Evolutionary conservation across 2,888 invertebrate genomes (phyloP).

Genomic region (Siphonodentalium dalli): DNA sequence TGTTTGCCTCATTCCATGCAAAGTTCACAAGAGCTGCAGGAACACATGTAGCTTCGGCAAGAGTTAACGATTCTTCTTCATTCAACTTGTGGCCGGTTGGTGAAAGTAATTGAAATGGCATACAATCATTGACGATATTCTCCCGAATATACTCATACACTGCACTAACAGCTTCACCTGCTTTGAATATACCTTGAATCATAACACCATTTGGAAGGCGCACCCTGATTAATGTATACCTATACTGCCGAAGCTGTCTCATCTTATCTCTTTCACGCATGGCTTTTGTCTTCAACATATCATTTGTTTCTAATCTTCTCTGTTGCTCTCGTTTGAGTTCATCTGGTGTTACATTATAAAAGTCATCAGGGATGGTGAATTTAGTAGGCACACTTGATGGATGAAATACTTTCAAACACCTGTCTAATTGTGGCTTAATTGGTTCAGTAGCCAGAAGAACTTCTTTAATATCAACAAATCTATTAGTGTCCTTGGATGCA

Average conservation of each 20-base stretch:
- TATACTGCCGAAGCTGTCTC: slow-evolving; percentile 75
- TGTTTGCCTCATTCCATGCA: slow-evolving; percentile 70
- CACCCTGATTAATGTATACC: slow-evolving; percentile 82
- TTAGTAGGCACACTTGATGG: slow-evolving; percentile 35
- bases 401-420: slow-evolving; percentile 64
- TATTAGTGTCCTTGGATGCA: slow-evolving; percentile 43
- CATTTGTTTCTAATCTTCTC: slow-evolving; percentile 73
- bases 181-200: slow-evolving; percentile 84
- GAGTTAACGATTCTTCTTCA: slow-evolving; percentile 74
- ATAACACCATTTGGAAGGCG: slow-evolving; percentile 77
- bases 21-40: slow-evolving; percentile 85
- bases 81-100: slow-evolving; percentile 75
- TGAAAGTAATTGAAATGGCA: slow-evolving; percentile 75
- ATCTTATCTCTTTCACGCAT: slow-evolving; percentile 92
- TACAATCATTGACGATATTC: slow-evolving; percentile 73
- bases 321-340: slow-evolving; percentile 80
- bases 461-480: slow-evolving; percentile 75
- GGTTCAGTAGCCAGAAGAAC: slow-evolving; percentile 81
- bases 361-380: slow-evolving; percentile 80
- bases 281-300: slow-evolving; percentile 89
- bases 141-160: slow-evolving; percentile 83
- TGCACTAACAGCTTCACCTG: slow-evolving; percentile 78
- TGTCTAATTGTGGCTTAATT: slow-evolving; percentile 83
- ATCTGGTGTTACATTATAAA: slow-evolving; percentile 81
- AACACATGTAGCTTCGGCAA: slow-evolving; percentile 81